These are phyloP conservation scores for Cephus pulcher DNA, from an alignment of 2,888 invertebrate genomes.

Conservation along the genomic window DNA sequence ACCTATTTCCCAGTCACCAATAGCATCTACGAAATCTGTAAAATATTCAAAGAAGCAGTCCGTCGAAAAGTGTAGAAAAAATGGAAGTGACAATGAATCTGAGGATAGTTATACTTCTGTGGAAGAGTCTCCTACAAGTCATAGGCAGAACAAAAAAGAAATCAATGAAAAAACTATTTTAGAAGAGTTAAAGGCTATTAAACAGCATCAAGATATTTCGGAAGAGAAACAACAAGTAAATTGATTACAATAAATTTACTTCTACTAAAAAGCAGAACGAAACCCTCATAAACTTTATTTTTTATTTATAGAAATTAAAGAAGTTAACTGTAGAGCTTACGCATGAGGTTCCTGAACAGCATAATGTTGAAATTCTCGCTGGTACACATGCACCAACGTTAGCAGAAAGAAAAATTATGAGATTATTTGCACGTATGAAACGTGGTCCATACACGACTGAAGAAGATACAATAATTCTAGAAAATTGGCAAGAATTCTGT, in stretches of 20 bases:
- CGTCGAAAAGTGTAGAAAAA: background rate
- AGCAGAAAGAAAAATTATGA: constrained; percentile 35
- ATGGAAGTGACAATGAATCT: background rate
- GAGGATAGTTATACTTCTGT: background rate
- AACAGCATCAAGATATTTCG: constrained; percentile 5
- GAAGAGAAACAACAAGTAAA: constrained; percentile 15
- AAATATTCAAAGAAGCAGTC: constrained; percentile 1
- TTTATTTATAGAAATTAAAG: constrained; percentile 38
- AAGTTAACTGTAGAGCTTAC: constrained; percentile 36
- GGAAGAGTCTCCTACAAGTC: background rate
- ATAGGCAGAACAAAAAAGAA: background rate
- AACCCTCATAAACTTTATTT: background rate
- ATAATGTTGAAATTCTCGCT: constrained; percentile 42
- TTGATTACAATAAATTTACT: constrained; percentile 4
- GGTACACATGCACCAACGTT: constrained; percentile 35
- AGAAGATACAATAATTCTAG: constrained; percentile 47
- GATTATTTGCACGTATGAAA: constrained; percentile 38
- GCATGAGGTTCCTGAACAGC: constrained; percentile 49
- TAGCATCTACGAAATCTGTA: background rate
- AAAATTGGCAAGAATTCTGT: constrained; percentile 59
- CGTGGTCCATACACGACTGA: constrained; percentile 35
- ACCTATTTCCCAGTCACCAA: constrained; percentile 24
- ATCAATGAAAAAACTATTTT: constrained; percentile 10
- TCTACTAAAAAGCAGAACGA: background rate
- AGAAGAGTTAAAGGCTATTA: constrained; percentile 11